Conservation (phyloP, 1,140 invertebrate genomes). For the Calosoma granatense region DNA sequence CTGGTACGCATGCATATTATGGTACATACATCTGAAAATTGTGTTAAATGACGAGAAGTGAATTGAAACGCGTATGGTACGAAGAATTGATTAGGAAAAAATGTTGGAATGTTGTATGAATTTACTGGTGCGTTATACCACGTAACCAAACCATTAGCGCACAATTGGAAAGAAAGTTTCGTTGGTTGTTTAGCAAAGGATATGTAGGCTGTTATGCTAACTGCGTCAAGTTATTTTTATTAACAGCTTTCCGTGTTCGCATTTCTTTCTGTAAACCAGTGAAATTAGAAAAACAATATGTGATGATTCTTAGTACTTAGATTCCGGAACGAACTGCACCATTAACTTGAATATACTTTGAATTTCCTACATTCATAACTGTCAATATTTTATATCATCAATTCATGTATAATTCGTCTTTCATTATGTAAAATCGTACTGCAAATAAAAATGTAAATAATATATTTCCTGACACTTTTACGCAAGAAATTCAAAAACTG, state of each 20-base stretch:
- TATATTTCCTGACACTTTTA: no score
- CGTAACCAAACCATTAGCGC: background rate
- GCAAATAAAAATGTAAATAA: background rate
- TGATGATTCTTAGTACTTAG: background rate
- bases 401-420: background rate
- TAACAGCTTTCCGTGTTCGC: background rate
- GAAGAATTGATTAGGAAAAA: no score
- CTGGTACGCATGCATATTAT: no score
- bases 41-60: no score
- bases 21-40: no score
- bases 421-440: background rate
- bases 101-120: background rate
- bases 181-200: background rate
- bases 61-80: no score
- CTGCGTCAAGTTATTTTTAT: background rate
- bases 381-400: background rate
- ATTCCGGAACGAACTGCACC: background rate
- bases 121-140: background rate
- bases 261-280: background rate
- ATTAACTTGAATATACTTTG: background rate
- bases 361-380: background rate
- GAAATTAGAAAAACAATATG: background rate
- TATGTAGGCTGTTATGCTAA: background rate
- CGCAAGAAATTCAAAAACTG: no score
- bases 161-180: background rate